A percentile compares a stretch with the other conserved stretches of the same genome.
phyloP scores from a whole-genome alignment of 2,888 invertebrate species.

The Disparrhopalites patrizii region DNA sequence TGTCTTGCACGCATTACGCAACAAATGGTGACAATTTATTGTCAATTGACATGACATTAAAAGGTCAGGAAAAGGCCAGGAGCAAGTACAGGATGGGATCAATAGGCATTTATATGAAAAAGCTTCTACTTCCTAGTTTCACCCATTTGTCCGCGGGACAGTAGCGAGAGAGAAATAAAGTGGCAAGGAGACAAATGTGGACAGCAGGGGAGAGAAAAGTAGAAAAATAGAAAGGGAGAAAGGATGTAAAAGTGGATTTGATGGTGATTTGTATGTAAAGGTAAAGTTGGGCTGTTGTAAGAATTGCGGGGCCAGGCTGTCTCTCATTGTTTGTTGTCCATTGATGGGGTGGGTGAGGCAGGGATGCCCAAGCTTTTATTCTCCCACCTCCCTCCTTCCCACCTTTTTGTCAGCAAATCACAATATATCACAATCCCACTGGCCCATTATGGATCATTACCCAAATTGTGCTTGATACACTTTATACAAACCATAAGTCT shows the following conservation, averaged over 20 bases:
- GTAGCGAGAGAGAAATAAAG: too few relatives aligned
- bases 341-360: constrained; percentile 20
- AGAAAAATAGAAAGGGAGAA: too few relatives aligned
- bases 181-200: too few relatives aligned
- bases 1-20: background rate
- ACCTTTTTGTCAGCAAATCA: constrained; percentile 30
- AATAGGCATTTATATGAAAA: background rate
- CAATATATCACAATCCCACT: constrained; percentile 15
- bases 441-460: constrained; percentile 25
- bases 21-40: constrained; percentile 9
- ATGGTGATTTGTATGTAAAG: constrained; percentile 22
- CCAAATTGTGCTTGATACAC: constrained; percentile 16
- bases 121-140: background rate
- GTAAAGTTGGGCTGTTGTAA: too few relatives aligned
- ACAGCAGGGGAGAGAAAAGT: too few relatives aligned
- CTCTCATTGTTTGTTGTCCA: constrained; percentile 18
- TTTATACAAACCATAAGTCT: too few relatives aligned
- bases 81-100: too few relatives aligned
- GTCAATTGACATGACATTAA: constrained; percentile 9
- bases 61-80: constrained; percentile 9
- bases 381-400: constrained; percentile 20
- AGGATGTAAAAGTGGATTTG: constrained; percentile 4
- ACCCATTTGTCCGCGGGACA: background rate
- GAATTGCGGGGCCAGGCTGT: constrained; percentile 15
- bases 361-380: constrained; percentile 27